These are phyloP conservation scores for Cricetomys ansorgei DNA, from an alignment of 2,113 vertebrate species.

Conservation along the genomic window DNA sequence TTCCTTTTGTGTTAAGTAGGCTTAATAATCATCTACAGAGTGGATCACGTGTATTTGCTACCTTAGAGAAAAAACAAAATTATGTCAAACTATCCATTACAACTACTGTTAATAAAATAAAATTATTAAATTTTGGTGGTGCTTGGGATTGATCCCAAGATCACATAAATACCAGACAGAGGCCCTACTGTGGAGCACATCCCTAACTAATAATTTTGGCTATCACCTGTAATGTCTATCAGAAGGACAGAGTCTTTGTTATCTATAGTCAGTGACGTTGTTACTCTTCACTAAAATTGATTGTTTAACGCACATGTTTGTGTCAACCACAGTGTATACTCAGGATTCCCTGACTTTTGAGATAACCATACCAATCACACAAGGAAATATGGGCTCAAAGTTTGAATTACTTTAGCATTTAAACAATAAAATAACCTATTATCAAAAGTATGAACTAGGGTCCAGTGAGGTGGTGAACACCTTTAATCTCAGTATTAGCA, in stretches of 20 bases:
- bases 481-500: neutral
- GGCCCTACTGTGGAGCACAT: neutral
- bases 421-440: neutral
- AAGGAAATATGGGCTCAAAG: neutral
- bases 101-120: neutral
- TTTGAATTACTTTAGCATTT: neutral
- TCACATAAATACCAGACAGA: neutral
- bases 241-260: neutral
- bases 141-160: neutral
- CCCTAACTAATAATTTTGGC: neutral
- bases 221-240: neutral
- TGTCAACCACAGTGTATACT: neutral
- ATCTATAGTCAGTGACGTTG: neutral
- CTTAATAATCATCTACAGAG: neutral
- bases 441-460: neutral
- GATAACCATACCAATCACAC: neutral
- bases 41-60: neutral
- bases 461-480: neutral
- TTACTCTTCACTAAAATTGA: neutral
- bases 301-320: neutral
- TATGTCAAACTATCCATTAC: neutral
- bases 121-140: neutral
- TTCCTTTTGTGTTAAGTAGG: neutral
- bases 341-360: neutral
- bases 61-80: neutral